Evolutionary conservation across 2,888 invertebrate species (phyloP).

Genomic region (Xestia ashworthii): DNA sequence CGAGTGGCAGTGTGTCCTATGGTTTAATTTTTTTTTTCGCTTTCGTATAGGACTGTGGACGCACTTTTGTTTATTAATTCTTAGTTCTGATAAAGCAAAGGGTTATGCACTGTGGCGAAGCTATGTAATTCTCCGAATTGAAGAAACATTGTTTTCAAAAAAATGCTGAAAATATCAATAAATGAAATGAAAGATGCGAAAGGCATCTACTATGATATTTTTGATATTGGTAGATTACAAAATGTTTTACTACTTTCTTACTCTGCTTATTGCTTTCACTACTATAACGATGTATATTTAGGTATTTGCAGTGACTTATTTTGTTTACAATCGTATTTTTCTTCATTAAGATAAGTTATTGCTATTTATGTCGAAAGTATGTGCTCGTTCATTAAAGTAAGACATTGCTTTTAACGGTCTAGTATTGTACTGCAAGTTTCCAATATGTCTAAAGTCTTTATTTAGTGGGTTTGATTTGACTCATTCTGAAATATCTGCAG

Average conservation of each 20-base stretch:
- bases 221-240: neutral
- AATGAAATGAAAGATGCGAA: neutral
- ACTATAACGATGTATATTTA: neutral
- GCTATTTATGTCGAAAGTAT: neutral
- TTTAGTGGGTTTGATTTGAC: neutral
- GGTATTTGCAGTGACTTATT: neutral
- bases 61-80: constrained; percentile 1
- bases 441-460: constrained; percentile 1
- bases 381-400: neutral
- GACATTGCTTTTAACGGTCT: neutral
- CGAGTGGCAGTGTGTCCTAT: neutral
- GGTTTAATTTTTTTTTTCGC: neutral
- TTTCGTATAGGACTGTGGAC: neutral
- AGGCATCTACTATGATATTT: neutral
- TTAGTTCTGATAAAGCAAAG: neutral
- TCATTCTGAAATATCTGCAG: constrained; percentile 1
- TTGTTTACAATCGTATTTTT: neutral
- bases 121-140: neutral
- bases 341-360: neutral
- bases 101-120: too few species aligned
- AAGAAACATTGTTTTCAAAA: neutral
- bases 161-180: constrained; percentile 5
- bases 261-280: neutral
- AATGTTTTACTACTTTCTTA: neutral
- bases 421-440: neutral